Evolutionary conservation across 1,140 invertebrate genomes (phyloP).

Genomic region (Leptinotarsa undecemlineata): DNA sequence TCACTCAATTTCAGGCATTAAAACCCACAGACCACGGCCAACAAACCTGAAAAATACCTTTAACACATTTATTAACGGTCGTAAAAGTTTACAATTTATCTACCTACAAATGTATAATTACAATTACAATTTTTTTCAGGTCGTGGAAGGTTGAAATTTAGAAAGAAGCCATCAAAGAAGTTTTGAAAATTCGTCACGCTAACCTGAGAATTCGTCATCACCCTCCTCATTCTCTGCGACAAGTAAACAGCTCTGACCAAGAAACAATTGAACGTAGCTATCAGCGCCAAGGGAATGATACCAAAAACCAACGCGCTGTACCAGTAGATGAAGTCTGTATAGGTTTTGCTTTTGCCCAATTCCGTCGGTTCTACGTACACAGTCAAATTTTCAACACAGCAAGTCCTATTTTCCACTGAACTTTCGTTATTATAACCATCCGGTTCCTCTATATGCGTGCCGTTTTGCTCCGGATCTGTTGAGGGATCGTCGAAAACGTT

Average conservation of each 20-base stretch:
- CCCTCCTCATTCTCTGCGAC: conserved; percentile 59
- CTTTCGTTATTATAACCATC: background rate
- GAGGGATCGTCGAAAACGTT: background rate
- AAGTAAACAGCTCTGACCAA: conserved; percentile 69
- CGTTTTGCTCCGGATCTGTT: background rate
- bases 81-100: no score
- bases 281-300: conserved; percentile 67
- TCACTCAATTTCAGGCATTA: no score
- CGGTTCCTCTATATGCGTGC: background rate
- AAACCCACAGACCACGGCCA: no score
- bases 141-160: no score
- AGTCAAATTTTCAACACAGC: conserved; percentile 40
- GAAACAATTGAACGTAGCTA: conserved; percentile 75
- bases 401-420: conserved; percentile 24
- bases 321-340: conserved; percentile 68
- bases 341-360: conserved; percentile 61
- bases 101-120: no score
- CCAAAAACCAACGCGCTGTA: conserved; percentile 69
- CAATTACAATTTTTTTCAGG: no score
- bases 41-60: no score
- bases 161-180: no score
- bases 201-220: conserved; percentile 63
- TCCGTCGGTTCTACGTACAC: conserved; percentile 46
- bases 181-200: background rate
- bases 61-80: no score